A percentile compares a stretch with the other conserved stretches of the same genome.
Evolutionary conservation across 1,140 invertebrate species (phyloP).

Genomic region (Cardiocondyla obscurior): DNA sequence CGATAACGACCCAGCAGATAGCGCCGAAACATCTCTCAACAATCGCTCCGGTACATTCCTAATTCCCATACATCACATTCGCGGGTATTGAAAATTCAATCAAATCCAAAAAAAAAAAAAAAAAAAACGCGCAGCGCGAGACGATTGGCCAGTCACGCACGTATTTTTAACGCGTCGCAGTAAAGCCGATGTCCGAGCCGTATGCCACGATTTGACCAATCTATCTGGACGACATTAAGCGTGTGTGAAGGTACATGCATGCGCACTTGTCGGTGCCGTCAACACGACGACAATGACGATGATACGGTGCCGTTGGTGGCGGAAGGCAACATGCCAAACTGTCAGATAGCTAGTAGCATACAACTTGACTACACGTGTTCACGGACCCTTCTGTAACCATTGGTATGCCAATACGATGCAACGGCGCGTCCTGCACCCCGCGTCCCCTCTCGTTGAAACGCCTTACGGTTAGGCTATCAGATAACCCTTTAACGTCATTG

Average conservation of each 20-base stretch:
- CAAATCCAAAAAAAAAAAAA: slow-evolving; percentile 42
- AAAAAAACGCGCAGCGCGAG: slow-evolving; percentile 30
- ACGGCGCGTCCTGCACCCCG: slow-evolving; percentile 33
- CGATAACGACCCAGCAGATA: slow-evolving; percentile 34
- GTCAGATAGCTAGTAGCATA: slow-evolving; percentile 70
- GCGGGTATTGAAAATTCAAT: slow-evolving; percentile 49
- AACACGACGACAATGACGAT: slow-evolving; percentile 67
- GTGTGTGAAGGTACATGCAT: slow-evolving; percentile 45
- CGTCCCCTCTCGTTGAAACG: slow-evolving; percentile 44
- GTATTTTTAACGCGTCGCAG: slow-evolving; percentile 47
- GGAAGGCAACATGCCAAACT: slow-evolving; percentile 78
- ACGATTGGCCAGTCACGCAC: slow-evolving; percentile 42
- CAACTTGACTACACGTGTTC: slow-evolving; percentile 71
- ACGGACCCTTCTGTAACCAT: slow-evolving; percentile 56
- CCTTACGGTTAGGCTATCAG: slow-evolving; percentile 68
- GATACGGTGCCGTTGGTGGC: slow-evolving; percentile 30
- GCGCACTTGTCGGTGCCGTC: slow-evolving; percentile 50
- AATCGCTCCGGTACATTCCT: slow-evolving; percentile 50
- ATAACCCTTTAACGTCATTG: slow-evolving; percentile 75
- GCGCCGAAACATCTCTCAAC: slow-evolving; percentile 33
- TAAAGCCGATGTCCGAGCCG: neutral
- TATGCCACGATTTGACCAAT: slow-evolving; percentile 65
- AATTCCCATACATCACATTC: slow-evolving; percentile 54
- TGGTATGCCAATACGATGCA: slow-evolving; percentile 71
- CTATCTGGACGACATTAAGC: slow-evolving; percentile 62